phyloP scores from a whole-genome alignment of 2,113 vertebrate species.

The Callopanchax toddi region DNA sequence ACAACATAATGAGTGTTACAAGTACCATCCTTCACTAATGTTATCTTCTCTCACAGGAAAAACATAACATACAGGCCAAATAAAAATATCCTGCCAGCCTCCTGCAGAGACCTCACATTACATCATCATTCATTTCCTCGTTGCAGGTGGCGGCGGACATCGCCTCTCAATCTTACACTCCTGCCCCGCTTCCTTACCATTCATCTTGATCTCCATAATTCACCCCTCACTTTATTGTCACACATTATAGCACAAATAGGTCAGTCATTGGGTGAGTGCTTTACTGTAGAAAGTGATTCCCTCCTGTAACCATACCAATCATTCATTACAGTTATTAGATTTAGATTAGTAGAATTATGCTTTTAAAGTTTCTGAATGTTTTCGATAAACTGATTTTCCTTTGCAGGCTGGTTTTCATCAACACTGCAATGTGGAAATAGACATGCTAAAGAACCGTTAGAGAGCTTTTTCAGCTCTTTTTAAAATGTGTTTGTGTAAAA shows the following conservation, averaged over 20 bases:
- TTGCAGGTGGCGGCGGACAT: conserved; percentile 46
- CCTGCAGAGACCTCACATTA: conserved; percentile 28
- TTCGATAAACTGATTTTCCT: too few relatives aligned
- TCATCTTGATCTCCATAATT: conserved; percentile 16
- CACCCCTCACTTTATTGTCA: conserved; percentile 2
- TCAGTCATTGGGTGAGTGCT: too few relatives aligned
- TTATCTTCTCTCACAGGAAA: conserved; percentile 18
- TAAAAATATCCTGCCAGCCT: conserved; percentile 44
- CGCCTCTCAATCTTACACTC: conserved; percentile 32
- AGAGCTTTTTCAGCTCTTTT: too few relatives aligned
- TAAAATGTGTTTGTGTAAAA: too few relatives aligned
- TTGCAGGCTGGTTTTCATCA: too few relatives aligned
- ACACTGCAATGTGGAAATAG: too few relatives aligned
- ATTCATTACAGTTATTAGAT: too few relatives aligned
- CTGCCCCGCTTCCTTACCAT: conserved; percentile 19
- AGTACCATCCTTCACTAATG: conserved; percentile 46
- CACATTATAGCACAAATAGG: conserved; percentile 3
- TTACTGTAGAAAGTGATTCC: too few relatives aligned
- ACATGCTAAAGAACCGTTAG: too few relatives aligned
- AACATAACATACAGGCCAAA: conserved; percentile 39
- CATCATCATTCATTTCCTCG: conserved; percentile 47
- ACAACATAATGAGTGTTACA: conserved; percentile 66
- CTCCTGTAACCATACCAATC: too few relatives aligned
- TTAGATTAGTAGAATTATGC: too few relatives aligned
- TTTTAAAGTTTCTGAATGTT: too few relatives aligned